Evolutionary conservation across 30 jellyfish, hydroid and myxozoan genomes (phyloP).

Genomic region (Aurelia coerulea): DNA sequence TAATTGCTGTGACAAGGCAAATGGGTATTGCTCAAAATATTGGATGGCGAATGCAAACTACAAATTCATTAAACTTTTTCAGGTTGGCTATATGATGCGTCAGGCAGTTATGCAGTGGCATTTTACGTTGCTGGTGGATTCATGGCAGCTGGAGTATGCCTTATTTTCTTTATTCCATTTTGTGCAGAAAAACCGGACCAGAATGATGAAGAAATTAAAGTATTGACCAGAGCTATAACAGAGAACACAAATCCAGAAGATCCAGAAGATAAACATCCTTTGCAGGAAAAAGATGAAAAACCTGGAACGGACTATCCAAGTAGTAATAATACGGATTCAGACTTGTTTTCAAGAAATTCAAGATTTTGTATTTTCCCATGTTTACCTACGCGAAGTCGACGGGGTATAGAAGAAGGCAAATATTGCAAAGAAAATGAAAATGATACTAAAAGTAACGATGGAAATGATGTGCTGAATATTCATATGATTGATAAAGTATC

Average conservation of each 20-base stretch:
- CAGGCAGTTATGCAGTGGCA: constrained; percentile 88
- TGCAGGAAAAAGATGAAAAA: constrained; percentile 1
- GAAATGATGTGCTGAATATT: too few relatives aligned
- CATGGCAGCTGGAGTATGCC: constrained; percentile 94
- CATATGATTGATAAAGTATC: too few relatives aligned
- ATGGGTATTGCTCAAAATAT: too few relatives aligned
- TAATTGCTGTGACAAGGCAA: too few relatives aligned
- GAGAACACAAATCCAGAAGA: not conserved
- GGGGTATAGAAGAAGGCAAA: constrained; percentile 59
- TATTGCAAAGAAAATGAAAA: constrained; percentile 25
- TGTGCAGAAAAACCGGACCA: constrained; percentile 32
- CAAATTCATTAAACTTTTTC: not conserved
- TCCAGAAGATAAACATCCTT: not conserved
- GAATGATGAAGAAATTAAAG: constrained; percentile 5
- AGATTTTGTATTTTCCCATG: constrained; percentile 64
- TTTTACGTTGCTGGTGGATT: constrained; percentile 95
- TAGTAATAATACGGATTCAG: constrained; percentile 9
- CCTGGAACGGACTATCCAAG: not conserved
- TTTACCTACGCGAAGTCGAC: constrained; percentile 44
- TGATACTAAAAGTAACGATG: too few relatives aligned
- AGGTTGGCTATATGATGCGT: constrained; percentile 96
- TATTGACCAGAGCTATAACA: not conserved
- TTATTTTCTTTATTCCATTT: constrained; percentile 84
- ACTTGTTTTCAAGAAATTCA: constrained; percentile 20
- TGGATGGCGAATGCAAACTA: too few relatives aligned